phyloP scores from a whole-genome alignment of 2,888 invertebrate species.

The Metallyticus violacea region DNA sequence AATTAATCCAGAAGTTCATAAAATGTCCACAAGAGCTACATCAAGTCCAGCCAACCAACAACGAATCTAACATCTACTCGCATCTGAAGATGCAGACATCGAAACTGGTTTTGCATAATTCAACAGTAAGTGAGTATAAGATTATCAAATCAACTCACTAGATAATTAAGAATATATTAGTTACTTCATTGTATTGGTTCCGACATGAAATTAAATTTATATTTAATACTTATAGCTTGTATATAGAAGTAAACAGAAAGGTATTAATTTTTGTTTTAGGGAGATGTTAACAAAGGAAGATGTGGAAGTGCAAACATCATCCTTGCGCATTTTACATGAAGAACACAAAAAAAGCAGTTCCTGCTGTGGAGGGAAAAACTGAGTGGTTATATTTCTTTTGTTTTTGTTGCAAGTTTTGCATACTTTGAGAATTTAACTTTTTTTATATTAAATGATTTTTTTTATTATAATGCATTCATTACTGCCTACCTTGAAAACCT shows the following conservation, averaged over 20 bases:
- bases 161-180: too few relatives aligned
- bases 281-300: conserved; percentile 46
- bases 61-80: too few relatives aligned
- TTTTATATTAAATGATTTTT: background rate
- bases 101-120: too few relatives aligned
- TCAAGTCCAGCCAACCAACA: too few relatives aligned
- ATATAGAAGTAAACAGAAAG: background rate
- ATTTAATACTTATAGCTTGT: background rate
- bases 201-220: too few relatives aligned
- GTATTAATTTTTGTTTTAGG: conserved; percentile 37
- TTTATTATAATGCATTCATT: background rate
- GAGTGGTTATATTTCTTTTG: too few relatives aligned
- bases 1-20: too few relatives aligned
- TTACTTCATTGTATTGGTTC: too few relatives aligned
- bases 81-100: too few relatives aligned
- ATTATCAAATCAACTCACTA: too few relatives aligned
- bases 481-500: background rate
- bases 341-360: conserved; percentile 23
- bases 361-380: conserved; percentile 8
- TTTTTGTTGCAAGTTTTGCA: background rate
- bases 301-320: conserved; percentile 43
- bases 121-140: too few relatives aligned
- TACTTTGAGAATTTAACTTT: background rate
- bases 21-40: too few relatives aligned
- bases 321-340: conserved; percentile 36